Base-by-base conservation (phyloP, 1,140 invertebrate genomes). In the Sinonovacula constricta region DNA sequence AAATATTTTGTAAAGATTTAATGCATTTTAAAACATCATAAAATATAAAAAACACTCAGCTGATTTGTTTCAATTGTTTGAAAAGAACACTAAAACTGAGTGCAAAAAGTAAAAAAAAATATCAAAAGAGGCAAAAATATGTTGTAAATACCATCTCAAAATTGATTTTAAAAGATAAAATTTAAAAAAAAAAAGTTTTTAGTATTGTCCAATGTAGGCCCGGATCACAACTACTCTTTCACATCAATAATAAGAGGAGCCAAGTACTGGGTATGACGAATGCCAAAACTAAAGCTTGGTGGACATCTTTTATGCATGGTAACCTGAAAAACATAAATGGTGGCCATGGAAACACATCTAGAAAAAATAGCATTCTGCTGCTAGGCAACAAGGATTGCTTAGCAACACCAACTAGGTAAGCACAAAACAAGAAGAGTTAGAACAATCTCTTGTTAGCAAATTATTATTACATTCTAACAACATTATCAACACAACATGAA, bases 281-380 rank as follows among this genome's bases (percentile, higher is more conserved):
- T 97, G 57, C 96, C 96, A 90, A 98, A 97, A 75, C 94, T 94
- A 85, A 94, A 95, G 30, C 93, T 92, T 62, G 95, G 94, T 28
- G 90, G 74, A 57, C 83, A 31, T 56, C 49, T 87, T 62, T 87
- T 87, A 62, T 89, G 69, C 34, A 88, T 81, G 51, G 82, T 85
- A n/a, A 91, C 89, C 91, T 92, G 81, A 31, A 83, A 85, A 45
- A 80, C 67, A 83, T 49, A 60, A 66, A 71, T 60, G 33, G 26
- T 36, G 5, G 31, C 26, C 24, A 71, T 79, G 68, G 56, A 54
- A 70, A 53, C 56, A 76, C 53, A 57, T 62, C 54, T 62, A 68
- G 10, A 31, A 72, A 51, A 26, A 22, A 54, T 74, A 53, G 57
- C 62, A 14, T 28, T 26, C 31, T 49, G 28, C 31, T 63, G 39